Evolutionary conservation across 2,888 invertebrate genomes (phyloP), one percentile per base, ranked within the genome.

Genomic region (Phyto melanocephala): DNA sequence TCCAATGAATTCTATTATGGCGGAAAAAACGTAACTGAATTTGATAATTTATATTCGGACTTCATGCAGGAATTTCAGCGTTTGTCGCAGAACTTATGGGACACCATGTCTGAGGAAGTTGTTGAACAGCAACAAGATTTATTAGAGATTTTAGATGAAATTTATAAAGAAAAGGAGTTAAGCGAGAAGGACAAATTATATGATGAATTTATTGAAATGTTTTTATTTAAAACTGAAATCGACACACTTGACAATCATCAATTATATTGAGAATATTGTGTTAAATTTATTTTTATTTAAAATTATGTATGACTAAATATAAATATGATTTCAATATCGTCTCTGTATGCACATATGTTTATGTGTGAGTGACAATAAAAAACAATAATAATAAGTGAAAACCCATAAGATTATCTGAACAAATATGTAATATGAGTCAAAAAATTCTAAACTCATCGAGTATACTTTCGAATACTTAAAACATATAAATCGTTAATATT

Each of bases 181-280:
- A 70, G 72, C 11, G 84, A 84, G 58, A 85, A 83, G 63, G 86
- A 86, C 72, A 86, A 86, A 81, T 67, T 86, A 4, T 86, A 85
- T 52, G 86, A 86, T 80, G 86, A 86, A 72, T 86, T 86, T 65
- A 86, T 86, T 80, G 86, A 85, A 62, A 85, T 81, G 83, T 86
- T 81, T 81, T 75, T 86, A 33, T 86, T 86, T 50, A 85, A 84
- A 54, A 47, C 60, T 8, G 70, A 71, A 24, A 54, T 54, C 11
- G 63, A 70, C 22, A 22, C 45, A 1, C 11, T 65, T 20, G 60
- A 81, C 45, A 80, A 76, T 62, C 78, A 79, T 35, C 78, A 83
- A 60, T 74, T 84, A 45, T 72, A 72, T 17, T 81, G 52, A 71
- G 17, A 74, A 52, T 52, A 47, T 47, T 10, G n/a, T 6, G 1